Percentiles rank a stretch among this genome's conserved stretches.
Evolutionary conservation across 1,140 invertebrate species (phyloP).

Genomic region (Drosophila elegans): DNA sequence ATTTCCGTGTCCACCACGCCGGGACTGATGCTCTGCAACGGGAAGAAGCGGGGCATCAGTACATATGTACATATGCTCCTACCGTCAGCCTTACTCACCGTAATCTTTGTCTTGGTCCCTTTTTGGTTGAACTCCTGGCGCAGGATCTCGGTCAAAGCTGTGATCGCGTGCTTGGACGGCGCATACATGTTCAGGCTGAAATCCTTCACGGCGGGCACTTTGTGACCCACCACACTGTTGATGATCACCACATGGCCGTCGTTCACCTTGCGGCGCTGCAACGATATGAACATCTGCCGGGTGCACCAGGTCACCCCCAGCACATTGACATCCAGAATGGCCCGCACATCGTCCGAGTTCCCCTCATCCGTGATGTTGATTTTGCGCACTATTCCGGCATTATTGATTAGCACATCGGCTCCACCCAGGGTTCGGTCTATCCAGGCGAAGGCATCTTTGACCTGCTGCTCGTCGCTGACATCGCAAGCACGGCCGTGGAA

Average conservation of each 20-base stretch:
- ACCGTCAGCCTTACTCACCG: slow-evolving; percentile 37
- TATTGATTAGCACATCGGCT: slow-evolving; percentile 89
- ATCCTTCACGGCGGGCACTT: slow-evolving; percentile 68
- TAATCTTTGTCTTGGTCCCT: slow-evolving; percentile 64
- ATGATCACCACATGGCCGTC: slow-evolving; percentile 87
- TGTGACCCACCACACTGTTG: slow-evolving; percentile 86
- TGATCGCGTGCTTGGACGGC: slow-evolving; percentile 87
- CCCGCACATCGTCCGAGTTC: slow-evolving; percentile 51
- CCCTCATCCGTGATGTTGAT: slow-evolving; percentile 58
- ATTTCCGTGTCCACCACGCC: slow-evolving; percentile 86
- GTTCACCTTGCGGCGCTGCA: slow-evolving; percentile 86
- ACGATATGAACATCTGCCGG: slow-evolving; percentile 86
- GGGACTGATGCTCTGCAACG: slow-evolving; percentile 87
- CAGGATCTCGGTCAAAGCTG: slow-evolving; percentile 86
- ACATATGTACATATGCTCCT: no score
- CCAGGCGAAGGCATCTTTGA: slow-evolving; percentile 87
- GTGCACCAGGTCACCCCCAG: slow-evolving; percentile 87
- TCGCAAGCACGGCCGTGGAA: slow-evolving; percentile 86
- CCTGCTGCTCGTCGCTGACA: slow-evolving; percentile 87
- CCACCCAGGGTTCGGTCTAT: slow-evolving; percentile 87
- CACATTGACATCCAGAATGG: slow-evolving; percentile 86
- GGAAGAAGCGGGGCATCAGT: background rate
- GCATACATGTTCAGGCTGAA: slow-evolving; percentile 85
- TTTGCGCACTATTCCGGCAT: slow-evolving; percentile 86
- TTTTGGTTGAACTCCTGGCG: slow-evolving; percentile 87